Base-by-base conservation (phyloP, 2,888 invertebrate genomes). In the Stenoptilia bipunctidactyla region DNA sequence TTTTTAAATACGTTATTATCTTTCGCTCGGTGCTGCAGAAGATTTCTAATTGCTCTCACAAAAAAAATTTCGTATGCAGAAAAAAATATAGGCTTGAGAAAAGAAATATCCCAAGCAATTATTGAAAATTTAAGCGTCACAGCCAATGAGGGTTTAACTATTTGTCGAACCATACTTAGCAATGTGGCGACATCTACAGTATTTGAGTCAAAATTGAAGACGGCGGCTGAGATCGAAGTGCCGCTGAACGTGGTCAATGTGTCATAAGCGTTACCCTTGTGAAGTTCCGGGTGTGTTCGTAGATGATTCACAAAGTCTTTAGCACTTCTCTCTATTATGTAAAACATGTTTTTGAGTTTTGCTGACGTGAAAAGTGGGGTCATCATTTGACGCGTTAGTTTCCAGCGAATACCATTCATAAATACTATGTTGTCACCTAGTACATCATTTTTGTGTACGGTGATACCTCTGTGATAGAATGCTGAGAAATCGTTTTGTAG, bases 331-430 rank as follows among this genome's bases (percentile, higher is more conserved):
- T 66, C 66, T 15, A 74, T 61, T 1, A 72, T 65, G 37, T 62
- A 64, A 44, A 62, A 74, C 70, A 80, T 70, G 25, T 66, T 73
- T 40, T 60, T 70, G n/a, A 77, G 50, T 45, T 77, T 79, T 0
- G 55, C 50, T 0, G 60, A 52, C 0, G 74, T 73, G 43, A 80
- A 79, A 0, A 70, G 50, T 0, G 77, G 71, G 0, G 68, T 61
- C 43, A 82, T 47, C 39, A 62, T 73, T 27, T 73, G 70, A 10
- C 76, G 53, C 8, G 73, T 53, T 5, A 65, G 47, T 41, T 70
- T 68, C 82, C 77, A 79, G 44, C 61, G 56, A 8, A 58, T 58
- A 1, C 73, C 58, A 12, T 61, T 43, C 40, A 61, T 49, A 25
- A 70, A 49, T 2, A 70, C 45, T 1, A 71, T 42, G 36, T 65